phyloP scores from a whole-genome alignment of 2,797 vertebrate species.

The Enteromius unitaeniatus region DNA sequence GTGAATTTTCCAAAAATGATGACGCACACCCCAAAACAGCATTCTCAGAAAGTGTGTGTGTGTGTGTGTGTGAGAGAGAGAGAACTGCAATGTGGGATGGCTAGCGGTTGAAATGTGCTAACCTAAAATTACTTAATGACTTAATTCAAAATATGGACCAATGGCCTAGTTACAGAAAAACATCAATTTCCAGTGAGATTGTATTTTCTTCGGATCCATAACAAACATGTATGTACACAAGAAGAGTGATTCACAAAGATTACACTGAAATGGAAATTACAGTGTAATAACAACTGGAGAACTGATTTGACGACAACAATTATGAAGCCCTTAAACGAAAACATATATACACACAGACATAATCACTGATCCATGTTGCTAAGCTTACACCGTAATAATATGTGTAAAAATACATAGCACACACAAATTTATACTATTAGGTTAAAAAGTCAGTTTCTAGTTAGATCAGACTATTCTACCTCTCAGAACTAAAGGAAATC shows the following conservation, averaged over 20 bases:
- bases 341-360: too few species aligned
- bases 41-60: slow-evolving; percentile 6
- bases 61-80: slow-evolving; percentile 14
- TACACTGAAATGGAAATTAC: slow-evolving; percentile 18
- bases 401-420: not conserved
- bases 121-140: too few species aligned
- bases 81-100: not conserved
- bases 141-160: slow-evolving; percentile 17
- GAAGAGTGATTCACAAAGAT: slow-evolving; percentile 18
- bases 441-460: not conserved
- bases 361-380: not conserved
- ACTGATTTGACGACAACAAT: not conserved
- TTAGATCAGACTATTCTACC: not conserved
- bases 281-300: slow-evolving; percentile 7
- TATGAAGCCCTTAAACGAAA: not conserved
- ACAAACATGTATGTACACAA: not conserved
- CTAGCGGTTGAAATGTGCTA: not conserved
- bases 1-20: slow-evolving; percentile 13
- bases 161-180: slow-evolving; percentile 28
- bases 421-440: not conserved
- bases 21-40: slow-evolving; percentile 20
- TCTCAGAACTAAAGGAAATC: not conserved
- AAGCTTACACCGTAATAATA: not conserved
- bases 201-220: not conserved
- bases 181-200: slow-evolving; percentile 24